Base-by-base conservation (phyloP, 2,113 vertebrate genomes). In the Mastomys coucha region DNA sequence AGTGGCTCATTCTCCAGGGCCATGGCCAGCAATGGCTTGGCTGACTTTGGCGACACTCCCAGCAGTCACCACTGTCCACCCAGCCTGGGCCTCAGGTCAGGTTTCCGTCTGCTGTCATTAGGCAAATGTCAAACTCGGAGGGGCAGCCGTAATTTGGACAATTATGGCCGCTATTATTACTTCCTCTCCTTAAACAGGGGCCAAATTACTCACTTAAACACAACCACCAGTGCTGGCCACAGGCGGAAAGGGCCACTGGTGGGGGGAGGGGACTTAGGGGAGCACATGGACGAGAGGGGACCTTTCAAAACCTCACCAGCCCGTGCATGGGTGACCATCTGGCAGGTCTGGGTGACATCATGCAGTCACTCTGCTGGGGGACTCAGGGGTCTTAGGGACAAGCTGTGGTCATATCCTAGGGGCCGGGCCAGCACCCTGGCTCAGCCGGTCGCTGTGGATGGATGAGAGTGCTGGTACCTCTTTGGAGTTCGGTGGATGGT, bases 61-160 rank as follows among this genome's bases (percentile, higher is more conserved):
- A 33, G 70, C 24, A 36, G 60, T 65, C 28, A 28, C 39, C 53
- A 3, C 72, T 4, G 13, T 73, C 70, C 53, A 49, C 72, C 42
- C 7, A 7, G 75, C 69, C 5, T 22, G 10, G 11, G 94, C 81
- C 73, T 60, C 31, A 28, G 95, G 88, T 98, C 97, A 97, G 96
- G 96, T 98, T 98, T 98, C 98, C 98, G 98, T 97, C 98, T 89
- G 26, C 98, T 56, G 82, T 98, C 98, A 99, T 99, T 99, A 99
- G 95, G 97, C 96, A 98, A 97, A 99, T 98, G 98, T 99, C 99
- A 98, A 96, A 98, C 97, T 96, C 95, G 22, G 97, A 98, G 98
- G 94, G 98, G 98, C 98, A 98, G 95, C 97, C 97, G 98, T 98
- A 99, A 99, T 99, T 99, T 98, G 98, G 99, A 98, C 98, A 99